Evolutionary conservation across 2,888 invertebrate species (phyloP), one percentile per base, ranked within the genome.

Genomic region (Phrixothrix hirtus): DNA sequence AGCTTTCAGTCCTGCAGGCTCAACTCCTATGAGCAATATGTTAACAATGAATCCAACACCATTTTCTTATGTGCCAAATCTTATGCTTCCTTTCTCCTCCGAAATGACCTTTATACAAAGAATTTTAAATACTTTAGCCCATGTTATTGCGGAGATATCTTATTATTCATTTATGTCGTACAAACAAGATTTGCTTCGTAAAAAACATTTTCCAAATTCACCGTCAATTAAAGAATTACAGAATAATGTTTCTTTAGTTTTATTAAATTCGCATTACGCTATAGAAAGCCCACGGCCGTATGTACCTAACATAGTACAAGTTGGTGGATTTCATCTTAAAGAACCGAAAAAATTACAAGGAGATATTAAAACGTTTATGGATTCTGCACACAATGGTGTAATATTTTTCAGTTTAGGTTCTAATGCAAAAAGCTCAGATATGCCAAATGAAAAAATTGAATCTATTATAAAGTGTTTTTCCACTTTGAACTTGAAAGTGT

Each of bases 51-150:
- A 69, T 52, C 67, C 72, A 0, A 57, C 67, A 30, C 70, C 72
- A 1, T 67, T 61, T 25, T 66, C 75, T 1, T 75, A 71, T 39
- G 67, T 75, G 9, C 73, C 75, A 3, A 60, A 63, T 21, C 17
- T 46, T 4, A 34, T 46, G 1, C 45, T 31, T 10, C 1, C 25
- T 1, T 64, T 61, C 21, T 57, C 61, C 1, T 65, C 65, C 38
- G 57, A 64, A 38, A 73, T 74, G 73, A 63, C 45, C 4, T 70
- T 73, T 32, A 27, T 25, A 11, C 37, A 46, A 26, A 30, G 46
- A 15, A 7, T 46, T 2, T 5, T 2, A 14, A 46, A 46, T 11
- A 31, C 37, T 2, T n/a, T 38, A 13, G 12, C 6, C 1, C 9
- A 2, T 6, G 2, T 36, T 4, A 6, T 10, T 4, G 13, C 2